Conservation (phyloP, 1,140 invertebrate species). For the Tetramorium alpestre region DNA sequence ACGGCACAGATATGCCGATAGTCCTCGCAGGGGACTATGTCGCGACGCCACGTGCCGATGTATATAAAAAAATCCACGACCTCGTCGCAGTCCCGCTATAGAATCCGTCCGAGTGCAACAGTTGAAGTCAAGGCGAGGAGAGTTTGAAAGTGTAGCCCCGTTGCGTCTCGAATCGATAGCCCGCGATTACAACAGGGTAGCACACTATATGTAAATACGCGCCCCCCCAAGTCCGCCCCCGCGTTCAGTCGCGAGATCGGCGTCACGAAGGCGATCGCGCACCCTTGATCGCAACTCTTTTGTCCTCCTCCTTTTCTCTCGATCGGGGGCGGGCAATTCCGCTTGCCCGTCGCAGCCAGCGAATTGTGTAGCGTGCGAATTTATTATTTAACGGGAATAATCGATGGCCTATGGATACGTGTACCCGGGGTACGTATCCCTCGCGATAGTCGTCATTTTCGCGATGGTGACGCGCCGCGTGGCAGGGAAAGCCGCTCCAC, state of each 20-base stretch:
- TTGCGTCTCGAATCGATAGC: conserved; percentile 37
- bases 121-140: conserved; percentile 39
- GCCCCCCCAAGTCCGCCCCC: background rate
- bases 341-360: background rate
- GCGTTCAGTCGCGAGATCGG: conserved; percentile 14
- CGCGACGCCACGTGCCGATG: conserved; percentile 1
- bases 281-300: conserved; percentile 11
- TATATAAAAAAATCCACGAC: conserved; percentile 31
- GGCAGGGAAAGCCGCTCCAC: background rate
- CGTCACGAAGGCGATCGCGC: background rate
- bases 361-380: background rate
- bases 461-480: conserved; percentile 52
- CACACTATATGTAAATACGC: conserved; percentile 22
- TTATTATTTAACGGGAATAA: conserved; percentile 63
- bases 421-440: background rate
- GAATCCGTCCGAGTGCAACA: conserved; percentile 26
- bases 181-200: background rate
- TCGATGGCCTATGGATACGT: conserved; percentile 67
- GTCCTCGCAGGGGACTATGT: background rate
- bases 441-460: conserved; percentile 36
- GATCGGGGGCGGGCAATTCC: background rate
- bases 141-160: background rate
- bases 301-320: background rate
- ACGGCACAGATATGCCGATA: too few species aligned
- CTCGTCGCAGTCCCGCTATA: conserved; percentile 16